Base-by-base conservation (phyloP, 2,888 invertebrate genomes). In the Dilophus febrilis region DNA sequence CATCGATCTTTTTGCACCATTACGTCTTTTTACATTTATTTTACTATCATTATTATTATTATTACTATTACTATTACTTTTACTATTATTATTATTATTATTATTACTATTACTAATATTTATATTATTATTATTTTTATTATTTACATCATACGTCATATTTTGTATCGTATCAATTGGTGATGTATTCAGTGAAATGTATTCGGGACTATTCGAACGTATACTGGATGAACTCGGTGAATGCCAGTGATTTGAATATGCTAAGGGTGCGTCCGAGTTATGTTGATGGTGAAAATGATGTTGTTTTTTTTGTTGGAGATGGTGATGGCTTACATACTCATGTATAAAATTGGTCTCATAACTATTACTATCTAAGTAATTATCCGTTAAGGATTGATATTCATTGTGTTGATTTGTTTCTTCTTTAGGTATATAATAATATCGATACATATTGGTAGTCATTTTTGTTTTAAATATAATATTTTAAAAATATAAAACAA, bases 391-490 rank as follows among this genome's bases (percentile, higher is more conserved):
- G 10, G 33, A 10, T 17, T 7, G 11, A 3, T 10, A 13, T 13
- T 10, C 16, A 4, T 22, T 17, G 13, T 6, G 8, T 22, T 22
- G 22, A 22, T 22, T 22, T 6, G 22, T 4, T 22, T 40, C 40
- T 12, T 40, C 28, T 31, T 32, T 60, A 26, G 60, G 55, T 47
- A 57, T 53, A 47, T 61, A 62, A 42, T 61, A 61, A 35, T 60
- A 61, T 46, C 61, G 61, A 47, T 56, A 62, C 46, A 61, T 52
- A 53, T 61, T 62, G 54, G 57, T 57, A 44, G 61, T 54, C 49
- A 61, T 53, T 57, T 58, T 57, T 43, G 36, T 60, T 61, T 57
- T 64, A n/a, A n/a, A n/a, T n/a, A n/a, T n/a, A n/a, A n/a, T n/a
- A n/a, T n/a, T n/a, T n/a, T n/a, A n/a, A n/a, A n/a, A n/a, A n/a